Conservation (phyloP, 1,140 invertebrate species). For the Megalopta genalis region DNA sequence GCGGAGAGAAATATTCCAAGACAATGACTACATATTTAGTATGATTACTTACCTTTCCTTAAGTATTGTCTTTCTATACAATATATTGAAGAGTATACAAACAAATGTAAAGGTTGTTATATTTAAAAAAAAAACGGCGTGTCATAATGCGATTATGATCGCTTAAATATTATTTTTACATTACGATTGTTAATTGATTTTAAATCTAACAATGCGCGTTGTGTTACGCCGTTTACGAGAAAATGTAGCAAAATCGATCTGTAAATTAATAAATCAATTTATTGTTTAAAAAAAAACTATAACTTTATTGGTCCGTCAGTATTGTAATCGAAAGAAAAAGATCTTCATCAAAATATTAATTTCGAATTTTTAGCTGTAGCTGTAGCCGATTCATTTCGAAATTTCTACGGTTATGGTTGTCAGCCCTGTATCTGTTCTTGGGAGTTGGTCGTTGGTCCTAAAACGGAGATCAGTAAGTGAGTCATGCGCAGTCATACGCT, state of each 20-base stretch:
- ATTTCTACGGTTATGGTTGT: background rate
- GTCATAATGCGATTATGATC: background rate
- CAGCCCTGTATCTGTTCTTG: constrained; percentile 23
- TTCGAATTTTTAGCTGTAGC: background rate
- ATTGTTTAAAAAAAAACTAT: background rate
- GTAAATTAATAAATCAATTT: background rate
- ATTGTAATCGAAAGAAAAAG: background rate
- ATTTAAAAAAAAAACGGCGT: background rate
- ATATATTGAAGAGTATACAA: constrained; percentile 21
- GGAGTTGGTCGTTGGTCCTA: background rate
- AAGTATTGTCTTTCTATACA: constrained; percentile 16
- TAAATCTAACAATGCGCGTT: background rate
- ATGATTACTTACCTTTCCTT: background rate
- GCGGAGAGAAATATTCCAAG: background rate
- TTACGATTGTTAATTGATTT: background rate
- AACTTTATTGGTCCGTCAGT: background rate
- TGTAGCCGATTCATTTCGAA: background rate
- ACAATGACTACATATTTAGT: background rate
- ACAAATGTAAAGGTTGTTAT: background rate
- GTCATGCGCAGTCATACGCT: constrained; percentile 25
- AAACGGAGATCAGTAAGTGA: constrained; percentile 26
- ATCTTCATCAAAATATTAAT: background rate
- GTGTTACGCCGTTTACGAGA: background rate
- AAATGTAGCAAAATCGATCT: background rate
- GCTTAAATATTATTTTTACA: background rate